Evolutionary conservation across 2,797 vertebrate genomes (phyloP).

Genomic region (Octomys mimax): DNA sequence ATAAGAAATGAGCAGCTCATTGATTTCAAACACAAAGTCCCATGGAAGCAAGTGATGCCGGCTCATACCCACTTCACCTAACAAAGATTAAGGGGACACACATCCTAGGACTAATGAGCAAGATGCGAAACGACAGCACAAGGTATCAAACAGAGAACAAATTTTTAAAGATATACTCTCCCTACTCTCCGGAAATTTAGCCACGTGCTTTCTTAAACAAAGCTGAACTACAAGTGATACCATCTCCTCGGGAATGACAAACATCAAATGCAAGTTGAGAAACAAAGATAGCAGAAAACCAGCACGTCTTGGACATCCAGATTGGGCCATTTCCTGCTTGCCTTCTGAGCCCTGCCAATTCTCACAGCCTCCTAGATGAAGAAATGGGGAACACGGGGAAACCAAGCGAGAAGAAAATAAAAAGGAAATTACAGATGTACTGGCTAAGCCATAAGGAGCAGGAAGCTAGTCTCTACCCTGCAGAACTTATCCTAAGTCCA

Average conservation of each 20-base stretch:
- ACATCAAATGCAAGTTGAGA: not conserved
- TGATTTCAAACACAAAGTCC: constrained; percentile 47
- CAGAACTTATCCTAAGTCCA: not conserved
- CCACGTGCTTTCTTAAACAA: constrained; percentile 36
- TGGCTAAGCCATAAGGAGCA: constrained; percentile 17
- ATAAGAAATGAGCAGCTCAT: constrained; percentile 34
- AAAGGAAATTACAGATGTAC: not conserved
- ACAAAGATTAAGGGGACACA: constrained; percentile 32
- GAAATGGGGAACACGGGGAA: not conserved
- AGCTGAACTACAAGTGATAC: not conserved
- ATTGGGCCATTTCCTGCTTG: not conserved
- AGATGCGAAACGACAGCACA: not conserved
- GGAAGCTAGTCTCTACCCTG: not conserved
- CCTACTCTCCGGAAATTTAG: constrained; percentile 42
- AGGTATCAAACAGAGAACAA: constrained; percentile 37
- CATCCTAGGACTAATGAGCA: not conserved
- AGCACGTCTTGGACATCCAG: not conserved
- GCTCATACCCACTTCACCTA: not conserved
- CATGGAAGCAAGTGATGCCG: not conserved
- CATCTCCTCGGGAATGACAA: not conserved
- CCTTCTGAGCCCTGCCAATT: not conserved
- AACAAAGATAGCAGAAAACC: not conserved
- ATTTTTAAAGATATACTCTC: not conserved
- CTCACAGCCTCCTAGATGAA: not conserved
- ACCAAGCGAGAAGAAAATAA: not conserved